These are phyloP conservation scores for Uloborus diversus DNA, from an alignment of 1,140 invertebrate genomes.

Conservation along the genomic window DNA sequence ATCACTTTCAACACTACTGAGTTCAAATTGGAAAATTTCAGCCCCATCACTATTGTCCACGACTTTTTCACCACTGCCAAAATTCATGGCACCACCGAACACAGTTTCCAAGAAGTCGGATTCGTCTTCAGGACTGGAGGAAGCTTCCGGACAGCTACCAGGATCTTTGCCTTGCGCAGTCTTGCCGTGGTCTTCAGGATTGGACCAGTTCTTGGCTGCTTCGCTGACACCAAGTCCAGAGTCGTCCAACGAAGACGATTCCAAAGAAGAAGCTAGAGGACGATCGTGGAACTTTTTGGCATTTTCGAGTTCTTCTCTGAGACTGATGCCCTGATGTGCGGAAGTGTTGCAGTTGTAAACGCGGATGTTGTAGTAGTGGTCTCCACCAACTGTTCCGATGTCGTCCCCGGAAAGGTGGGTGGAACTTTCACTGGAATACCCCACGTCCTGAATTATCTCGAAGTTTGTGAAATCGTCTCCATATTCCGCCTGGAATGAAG, in stretches of 20 bases:
- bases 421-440: conserved; percentile 65
- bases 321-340: not conserved
- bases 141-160: not conserved
- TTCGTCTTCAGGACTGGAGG: not conserved
- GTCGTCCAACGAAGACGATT: conserved; percentile 26
- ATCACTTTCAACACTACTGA: conserved; percentile 40
- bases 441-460: conserved; percentile 62
- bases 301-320: conserved; percentile 8
- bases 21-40: conserved; percentile 14
- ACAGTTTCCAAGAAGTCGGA: conserved; percentile 27
- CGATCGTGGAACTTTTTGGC: not conserved
- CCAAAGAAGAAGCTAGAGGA: conserved; percentile 19
- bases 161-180: not conserved
- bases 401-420: conserved; percentile 63
- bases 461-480: conserved; percentile 54
- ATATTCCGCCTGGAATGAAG: conserved; percentile 24
- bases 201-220: not conserved
- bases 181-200: not conserved
- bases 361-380: conserved; percentile 52
- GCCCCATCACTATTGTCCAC: not conserved
- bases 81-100: conserved; percentile 9
- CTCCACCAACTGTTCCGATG: conserved; percentile 59
- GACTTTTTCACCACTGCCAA: not conserved
- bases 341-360: conserved; percentile 39
- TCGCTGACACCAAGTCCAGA: conserved; percentile 20